Percentiles rank a stretch among this genome's conserved stretches.
These are phyloP conservation scores for Enteromius afrohamiltoni DNA, from an alignment of 2,797 vertebrate species.

Conservation along the genomic window DNA sequence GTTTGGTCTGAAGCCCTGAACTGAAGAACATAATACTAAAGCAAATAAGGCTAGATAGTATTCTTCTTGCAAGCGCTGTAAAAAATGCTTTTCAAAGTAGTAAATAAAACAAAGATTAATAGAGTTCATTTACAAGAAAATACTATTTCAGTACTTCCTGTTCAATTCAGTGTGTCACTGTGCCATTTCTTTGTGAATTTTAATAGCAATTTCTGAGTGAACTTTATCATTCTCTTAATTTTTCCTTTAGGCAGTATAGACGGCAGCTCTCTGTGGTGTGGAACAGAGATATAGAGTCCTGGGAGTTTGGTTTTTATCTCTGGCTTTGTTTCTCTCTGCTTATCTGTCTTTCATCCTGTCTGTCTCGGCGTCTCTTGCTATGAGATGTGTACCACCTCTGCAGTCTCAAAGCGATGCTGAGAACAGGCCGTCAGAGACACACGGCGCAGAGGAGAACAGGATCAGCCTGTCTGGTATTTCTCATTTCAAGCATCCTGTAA, in stretches of 20 bases:
- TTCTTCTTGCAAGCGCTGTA: not conserved
- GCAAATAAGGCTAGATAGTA: not conserved
- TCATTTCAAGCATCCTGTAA: conserved; percentile 8
- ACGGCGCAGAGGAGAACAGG: not conserved
- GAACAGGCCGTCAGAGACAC: conserved; percentile 15
- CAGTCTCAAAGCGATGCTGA: conserved; percentile 13
- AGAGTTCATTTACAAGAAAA: not conserved
- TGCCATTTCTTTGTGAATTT: not conserved
- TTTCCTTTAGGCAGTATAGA: not conserved
- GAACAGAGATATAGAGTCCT: not conserved
- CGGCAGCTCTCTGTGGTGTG: not conserved
- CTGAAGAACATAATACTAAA: conserved; percentile 14
- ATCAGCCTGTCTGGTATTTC: conserved; percentile 31
- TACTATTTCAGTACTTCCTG: not conserved
- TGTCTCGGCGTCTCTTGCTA: conserved; percentile 10
- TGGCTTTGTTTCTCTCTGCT: conserved; percentile 12
- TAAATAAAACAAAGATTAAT: not conserved
- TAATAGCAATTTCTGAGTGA: not conserved
- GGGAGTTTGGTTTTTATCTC: not conserved
- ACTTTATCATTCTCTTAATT: not conserved
- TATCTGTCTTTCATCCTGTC: conserved; percentile 16
- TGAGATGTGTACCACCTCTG: not conserved
- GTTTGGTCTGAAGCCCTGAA: conserved; percentile 15
- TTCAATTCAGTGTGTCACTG: not conserved
- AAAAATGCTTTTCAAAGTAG: not conserved